phyloP scores from a whole-genome alignment of 2,888 invertebrate genomes.

The Thyatira batis region DNA sequence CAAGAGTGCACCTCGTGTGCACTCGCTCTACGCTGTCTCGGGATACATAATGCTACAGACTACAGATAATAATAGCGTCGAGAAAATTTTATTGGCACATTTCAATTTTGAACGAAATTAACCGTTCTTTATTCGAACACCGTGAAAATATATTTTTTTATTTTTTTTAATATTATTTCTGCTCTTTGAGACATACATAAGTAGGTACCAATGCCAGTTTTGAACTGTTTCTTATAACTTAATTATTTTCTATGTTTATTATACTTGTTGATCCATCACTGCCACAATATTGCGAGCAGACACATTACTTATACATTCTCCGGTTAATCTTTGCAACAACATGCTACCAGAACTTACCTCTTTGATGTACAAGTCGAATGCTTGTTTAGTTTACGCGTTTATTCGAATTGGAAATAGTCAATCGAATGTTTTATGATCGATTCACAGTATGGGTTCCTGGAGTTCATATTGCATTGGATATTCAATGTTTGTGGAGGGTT shows the following conservation, averaged over 20 bases:
- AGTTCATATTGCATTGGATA: background rate
- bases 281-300: constrained; percentile 33
- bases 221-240: too few species aligned
- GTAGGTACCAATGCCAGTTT: too few species aligned
- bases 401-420: background rate
- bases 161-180: constrained; percentile 11
- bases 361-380: constrained; percentile 38
- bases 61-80: constrained; percentile 2
- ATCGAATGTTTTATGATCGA: background rate
- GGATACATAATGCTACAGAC: constrained; percentile 1
- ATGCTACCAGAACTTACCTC: constrained; percentile 28
- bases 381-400: background rate
- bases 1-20: constrained; percentile 51
- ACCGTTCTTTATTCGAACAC: background rate
- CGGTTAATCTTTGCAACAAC: constrained; percentile 42
- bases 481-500: too few species aligned
- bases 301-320: constrained; percentile 69
- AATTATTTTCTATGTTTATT: too few species aligned
- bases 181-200: too few species aligned
- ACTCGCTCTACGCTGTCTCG: constrained; percentile 15
- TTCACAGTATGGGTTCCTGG: background rate
- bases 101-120: background rate
- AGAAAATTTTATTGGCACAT: background rate
- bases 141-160: background rate
- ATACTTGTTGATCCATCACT: constrained; percentile 57